Conservation (phyloP, 2,888 invertebrate species). For the Carabus problematicus region DNA sequence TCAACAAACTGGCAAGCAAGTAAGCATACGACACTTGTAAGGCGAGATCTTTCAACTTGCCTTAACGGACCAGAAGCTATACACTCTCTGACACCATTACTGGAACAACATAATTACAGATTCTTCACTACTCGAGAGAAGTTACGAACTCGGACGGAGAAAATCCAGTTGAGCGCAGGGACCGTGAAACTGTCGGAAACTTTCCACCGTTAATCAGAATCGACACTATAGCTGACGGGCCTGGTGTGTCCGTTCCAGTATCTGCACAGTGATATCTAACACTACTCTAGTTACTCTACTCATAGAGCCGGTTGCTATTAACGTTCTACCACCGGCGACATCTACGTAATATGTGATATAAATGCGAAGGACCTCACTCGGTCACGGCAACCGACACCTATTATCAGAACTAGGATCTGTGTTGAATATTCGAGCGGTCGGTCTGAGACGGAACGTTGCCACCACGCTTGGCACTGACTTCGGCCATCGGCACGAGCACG, state of each 20-base stretch:
- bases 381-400: background rate
- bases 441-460: too few species aligned
- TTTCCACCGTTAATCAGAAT: conserved; percentile 15
- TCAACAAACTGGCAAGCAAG: too few species aligned
- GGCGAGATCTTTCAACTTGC: conserved; percentile 12
- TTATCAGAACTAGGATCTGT: background rate
- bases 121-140: conserved; percentile 15
- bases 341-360: conserved; percentile 2
- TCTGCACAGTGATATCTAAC: too few species aligned
- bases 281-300: too few species aligned
- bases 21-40: too few species aligned
- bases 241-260: background rate
- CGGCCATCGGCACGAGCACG: too few species aligned
- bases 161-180: too few species aligned
- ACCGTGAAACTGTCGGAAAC: conserved; percentile 3
- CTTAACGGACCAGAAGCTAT: too few species aligned
- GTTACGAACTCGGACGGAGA: conserved; percentile 4
- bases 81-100: background rate
- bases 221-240: background rate
- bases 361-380: conserved; percentile 6
- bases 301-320: too few species aligned
- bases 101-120: conserved; percentile 23
- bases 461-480: too few species aligned
- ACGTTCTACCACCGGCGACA: too few species aligned
- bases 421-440: too few species aligned